These are phyloP conservation scores for Andrena cerasifolii DNA, from an alignment of 1,140 invertebrate species.

Conservation along the genomic window DNA sequence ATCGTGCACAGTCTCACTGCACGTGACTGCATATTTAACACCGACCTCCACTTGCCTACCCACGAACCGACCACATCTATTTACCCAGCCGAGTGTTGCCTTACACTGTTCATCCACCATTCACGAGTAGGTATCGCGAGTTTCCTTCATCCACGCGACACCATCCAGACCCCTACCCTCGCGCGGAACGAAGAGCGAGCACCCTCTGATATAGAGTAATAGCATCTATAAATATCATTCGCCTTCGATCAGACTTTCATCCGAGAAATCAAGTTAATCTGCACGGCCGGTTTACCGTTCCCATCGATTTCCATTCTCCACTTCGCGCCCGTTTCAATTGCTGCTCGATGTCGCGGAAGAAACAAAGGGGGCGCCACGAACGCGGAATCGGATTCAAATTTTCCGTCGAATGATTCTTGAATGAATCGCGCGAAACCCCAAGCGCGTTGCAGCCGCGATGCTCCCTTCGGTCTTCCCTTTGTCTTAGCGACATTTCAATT, in stretches of 20 bases:
- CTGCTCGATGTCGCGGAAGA: background rate
- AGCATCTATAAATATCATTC: background rate
- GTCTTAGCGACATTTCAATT: background rate
- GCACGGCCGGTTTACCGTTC: background rate
- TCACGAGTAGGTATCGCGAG: too few relatives aligned
- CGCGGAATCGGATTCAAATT: background rate
- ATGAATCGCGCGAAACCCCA: too few relatives aligned
- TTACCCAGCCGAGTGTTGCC: too few relatives aligned
- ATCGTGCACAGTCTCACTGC: too few relatives aligned
- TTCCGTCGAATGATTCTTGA: background rate
- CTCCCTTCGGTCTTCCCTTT: background rate
- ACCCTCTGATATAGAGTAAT: background rate
- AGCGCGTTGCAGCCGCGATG: too few relatives aligned
- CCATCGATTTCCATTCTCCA: conserved; percentile 22
- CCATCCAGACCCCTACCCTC: background rate
- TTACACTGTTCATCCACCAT: background rate
- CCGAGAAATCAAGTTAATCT: conserved; percentile 26
- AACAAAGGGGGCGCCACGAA: too few relatives aligned
- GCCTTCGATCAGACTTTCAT: background rate
- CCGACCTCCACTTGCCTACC: too few relatives aligned
- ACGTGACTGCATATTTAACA: too few relatives aligned
- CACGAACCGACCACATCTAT: too few relatives aligned
- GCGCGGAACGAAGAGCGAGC: background rate
- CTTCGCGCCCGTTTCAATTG: conserved; percentile 14
- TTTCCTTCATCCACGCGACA: background rate